Percentiles rank a stretch among this genome's conserved stretches.
Conservation (phyloP, 2,888 invertebrate species). For the Urechis unicinctus region DNA sequence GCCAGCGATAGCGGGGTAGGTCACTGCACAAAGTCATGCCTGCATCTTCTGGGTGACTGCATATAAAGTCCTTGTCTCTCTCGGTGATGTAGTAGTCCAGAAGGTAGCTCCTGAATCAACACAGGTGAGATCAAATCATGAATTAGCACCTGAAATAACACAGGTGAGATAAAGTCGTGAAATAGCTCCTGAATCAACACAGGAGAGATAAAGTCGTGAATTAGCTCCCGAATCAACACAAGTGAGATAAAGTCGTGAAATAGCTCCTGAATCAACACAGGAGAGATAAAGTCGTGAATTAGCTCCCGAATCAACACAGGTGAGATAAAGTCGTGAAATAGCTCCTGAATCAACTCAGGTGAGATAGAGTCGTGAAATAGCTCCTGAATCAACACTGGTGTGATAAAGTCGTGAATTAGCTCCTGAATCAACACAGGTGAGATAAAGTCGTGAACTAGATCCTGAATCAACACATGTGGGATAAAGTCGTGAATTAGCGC, state of each 20-base stretch:
- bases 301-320: no score
- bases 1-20: slow-evolving; percentile 57
- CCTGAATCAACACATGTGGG: no score
- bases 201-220: no score
- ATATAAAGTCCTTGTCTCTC: slow-evolving; percentile 76
- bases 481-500: background rate
- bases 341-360: background rate
- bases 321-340: background rate
- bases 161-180: background rate
- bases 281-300: no score
- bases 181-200: background rate
- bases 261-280: slow-evolving; percentile 5
- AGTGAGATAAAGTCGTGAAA: no score
- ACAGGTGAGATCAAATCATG: no score
- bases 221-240: no score
- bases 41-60: slow-evolving; percentile 83
- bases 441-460: no score
- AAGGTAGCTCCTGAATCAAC: slow-evolving; percentile 10
- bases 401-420: no score
- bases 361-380: no score
- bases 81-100: slow-evolving; percentile 15
- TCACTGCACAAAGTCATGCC: slow-evolving; percentile 77
- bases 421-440: slow-evolving; percentile 6
- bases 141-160: no score
- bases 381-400: no score